Conservation (phyloP, 2,797 vertebrate genomes). For the Acipenser ruthenus region DNA sequence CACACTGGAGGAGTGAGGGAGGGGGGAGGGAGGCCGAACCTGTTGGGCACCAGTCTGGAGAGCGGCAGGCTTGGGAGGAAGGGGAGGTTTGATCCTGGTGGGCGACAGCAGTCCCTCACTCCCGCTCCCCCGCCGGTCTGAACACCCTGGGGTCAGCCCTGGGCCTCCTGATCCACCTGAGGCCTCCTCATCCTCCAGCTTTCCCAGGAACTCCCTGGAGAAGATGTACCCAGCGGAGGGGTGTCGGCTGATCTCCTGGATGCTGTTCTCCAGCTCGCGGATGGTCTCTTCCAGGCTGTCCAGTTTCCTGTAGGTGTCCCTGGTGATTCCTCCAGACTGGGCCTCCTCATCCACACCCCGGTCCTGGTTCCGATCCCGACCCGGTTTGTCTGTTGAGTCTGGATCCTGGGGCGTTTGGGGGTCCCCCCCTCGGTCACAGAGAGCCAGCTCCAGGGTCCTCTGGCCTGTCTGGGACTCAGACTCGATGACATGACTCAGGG, state of each 20-base stretch:
- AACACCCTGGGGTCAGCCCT: neutral
- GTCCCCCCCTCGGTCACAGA: conserved; percentile 10
- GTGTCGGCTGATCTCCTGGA: conserved; percentile 70
- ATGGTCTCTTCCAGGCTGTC: conserved; percentile 90
- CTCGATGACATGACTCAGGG: conserved; percentile 36
- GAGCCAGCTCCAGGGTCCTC: conserved; percentile 26
- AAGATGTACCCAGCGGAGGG: conserved; percentile 32
- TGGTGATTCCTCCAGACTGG: conserved; percentile 48
- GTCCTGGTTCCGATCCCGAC: neutral
- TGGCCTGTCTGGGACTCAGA: conserved; percentile 44
- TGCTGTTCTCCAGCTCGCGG: conserved; percentile 75
- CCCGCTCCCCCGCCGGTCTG: neutral
- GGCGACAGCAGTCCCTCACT: conserved; percentile 7
- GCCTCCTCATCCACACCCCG: conserved; percentile 14
- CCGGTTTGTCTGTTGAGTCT: neutral
- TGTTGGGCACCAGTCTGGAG: conserved; percentile 40
- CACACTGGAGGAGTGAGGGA: conserved; percentile 19
- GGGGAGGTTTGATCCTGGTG: conserved; percentile 51
- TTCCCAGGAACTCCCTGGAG: conserved; percentile 12
- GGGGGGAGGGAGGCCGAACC: conserved; percentile 56
- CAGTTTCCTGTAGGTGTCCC: conserved; percentile 62
- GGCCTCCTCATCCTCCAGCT: neutral
- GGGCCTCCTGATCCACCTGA: rapidly evolving
- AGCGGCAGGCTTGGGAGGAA: conserved; percentile 68
- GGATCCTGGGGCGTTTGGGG: neutral